phyloP scores from a whole-genome alignment of 2,888 invertebrate genomes.

The Phaonia tiefii region DNA sequence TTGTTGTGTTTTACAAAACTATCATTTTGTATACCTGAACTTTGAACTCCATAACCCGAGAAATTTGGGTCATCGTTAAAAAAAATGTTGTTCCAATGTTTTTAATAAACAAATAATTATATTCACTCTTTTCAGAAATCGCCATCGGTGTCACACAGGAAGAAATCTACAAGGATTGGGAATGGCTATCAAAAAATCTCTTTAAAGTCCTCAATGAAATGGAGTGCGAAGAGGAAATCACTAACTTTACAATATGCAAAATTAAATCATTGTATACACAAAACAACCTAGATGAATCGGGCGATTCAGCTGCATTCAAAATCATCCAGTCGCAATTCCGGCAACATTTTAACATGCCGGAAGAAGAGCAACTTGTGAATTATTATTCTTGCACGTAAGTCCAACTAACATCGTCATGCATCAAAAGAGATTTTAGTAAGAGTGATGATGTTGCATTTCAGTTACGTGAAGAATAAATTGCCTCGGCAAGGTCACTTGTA shows the following conservation, averaged over 20 bases:
- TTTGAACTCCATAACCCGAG: no score
- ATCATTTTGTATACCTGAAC: no score
- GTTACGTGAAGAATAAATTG: conserved; percentile 95
- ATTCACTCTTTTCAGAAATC: conserved; percentile 84
- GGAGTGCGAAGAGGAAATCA: conserved; percentile 95
- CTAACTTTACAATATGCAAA: conserved; percentile 97
- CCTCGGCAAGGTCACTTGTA: conserved; percentile 99
- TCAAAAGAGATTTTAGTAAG: background rate
- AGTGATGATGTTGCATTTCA: conserved; percentile 80
- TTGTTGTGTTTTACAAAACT: no score
- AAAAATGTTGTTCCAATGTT: no score
- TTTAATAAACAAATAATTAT: no score
- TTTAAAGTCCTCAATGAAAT: conserved; percentile 93
- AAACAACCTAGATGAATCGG: conserved; percentile 80
- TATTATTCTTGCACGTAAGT: conserved; percentile 95
- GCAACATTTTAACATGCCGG: conserved; percentile 93
- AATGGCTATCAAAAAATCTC: conserved; percentile 94
- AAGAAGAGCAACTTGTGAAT: conserved; percentile 97
- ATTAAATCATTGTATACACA: conserved; percentile 96
- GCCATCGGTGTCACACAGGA: conserved; percentile 92
- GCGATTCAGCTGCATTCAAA: conserved; percentile 81
- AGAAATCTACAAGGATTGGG: conserved; percentile 96
- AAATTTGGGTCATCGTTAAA: no score
- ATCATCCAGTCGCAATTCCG: conserved; percentile 95
- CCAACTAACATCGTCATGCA: background rate